Evolutionary conservation across 2,797 vertebrate genomes (phyloP).

Genomic region (Apodemus agrarius): DNA sequence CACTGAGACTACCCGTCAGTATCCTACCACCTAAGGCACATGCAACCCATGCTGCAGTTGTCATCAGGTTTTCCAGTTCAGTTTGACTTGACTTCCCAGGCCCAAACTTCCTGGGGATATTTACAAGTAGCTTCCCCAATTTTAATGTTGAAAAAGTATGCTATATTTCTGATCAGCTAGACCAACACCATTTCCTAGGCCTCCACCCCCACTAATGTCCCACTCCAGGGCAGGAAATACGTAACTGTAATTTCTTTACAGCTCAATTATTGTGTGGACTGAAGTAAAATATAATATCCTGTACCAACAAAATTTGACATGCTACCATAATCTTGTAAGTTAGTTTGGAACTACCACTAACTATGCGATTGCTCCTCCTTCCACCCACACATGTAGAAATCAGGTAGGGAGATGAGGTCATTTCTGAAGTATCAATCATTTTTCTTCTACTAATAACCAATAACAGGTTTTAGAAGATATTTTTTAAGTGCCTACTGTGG

Average conservation of each 20-base stretch:
- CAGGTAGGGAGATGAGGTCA: neutral
- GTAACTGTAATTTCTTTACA: neutral
- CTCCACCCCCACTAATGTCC: neutral
- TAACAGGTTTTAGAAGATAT: neutral
- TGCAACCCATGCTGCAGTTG: neutral
- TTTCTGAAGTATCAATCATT: neutral
- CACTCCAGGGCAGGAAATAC: neutral
- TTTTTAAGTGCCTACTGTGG: neutral
- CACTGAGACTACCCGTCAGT: neutral
- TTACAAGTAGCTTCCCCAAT: neutral
- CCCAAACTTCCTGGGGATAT: neutral
- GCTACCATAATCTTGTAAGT: neutral
- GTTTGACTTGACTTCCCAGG: neutral
- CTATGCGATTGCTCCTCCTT: neutral
- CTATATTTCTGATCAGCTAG: neutral
- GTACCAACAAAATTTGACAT: neutral
- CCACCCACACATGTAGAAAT: neutral
- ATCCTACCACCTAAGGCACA: neutral
- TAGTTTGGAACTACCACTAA: neutral
- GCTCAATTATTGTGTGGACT: neutral
- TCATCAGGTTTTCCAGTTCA: neutral
- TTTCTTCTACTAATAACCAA: constrained; percentile 13
- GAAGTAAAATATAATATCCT: neutral
- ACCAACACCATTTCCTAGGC: neutral
- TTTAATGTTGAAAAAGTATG: neutral